Base-by-base conservation (phyloP, 2,888 invertebrate genomes). In the Lycocerus yunnanus region DNA sequence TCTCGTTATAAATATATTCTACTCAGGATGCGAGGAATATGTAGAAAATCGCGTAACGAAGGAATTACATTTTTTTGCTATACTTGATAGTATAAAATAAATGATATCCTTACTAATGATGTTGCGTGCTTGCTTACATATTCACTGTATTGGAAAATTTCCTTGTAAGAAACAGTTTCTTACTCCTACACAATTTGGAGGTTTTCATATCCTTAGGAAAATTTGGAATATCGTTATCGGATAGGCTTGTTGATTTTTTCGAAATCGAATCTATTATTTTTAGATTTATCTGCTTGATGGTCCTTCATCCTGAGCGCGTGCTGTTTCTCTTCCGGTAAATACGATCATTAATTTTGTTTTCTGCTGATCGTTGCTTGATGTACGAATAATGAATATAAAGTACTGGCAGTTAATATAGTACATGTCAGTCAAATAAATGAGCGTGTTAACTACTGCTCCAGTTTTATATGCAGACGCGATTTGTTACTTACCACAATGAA, bases 371-470 rank as follows among this genome's bases (percentile, higher is more conserved):
- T 65, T 67, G 71, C 71, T 67, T 74, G 72, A 72, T 71, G 73
- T 74, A 76, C 72, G 76, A 76, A 76, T 76, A 74, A 76, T 72
- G 76, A 76, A 76, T 74, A 76, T 74, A 74, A 74, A 74, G 68
- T 67, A 66, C 66, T 63, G 43, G 18, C 43, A 67, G 72, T 75
- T 75, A 75, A 75, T 75, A 73, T 72, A 75, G 69, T 63, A 69
- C 68, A 70, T 70, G 70, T 75, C 70, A 73, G 69, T 75, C 66
- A 75, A 69, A 72, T 60, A 69, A 75, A 69, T 75, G 72, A 72
- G 72, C 72, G 72, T 68, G 72, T 72, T 72, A 72, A 72, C 72
- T 72, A 68, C n/a, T 16, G 72, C 58, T 66, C 71, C 16, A 15
- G 43, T 71, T 71, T 61, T 71, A 66, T 71, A 58, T 68, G 67